Percentiles rank a stretch among this genome's conserved stretches.
phyloP scores from a whole-genome alignment of 2,797 vertebrate genomes.

The Dallia pectoralis region DNA sequence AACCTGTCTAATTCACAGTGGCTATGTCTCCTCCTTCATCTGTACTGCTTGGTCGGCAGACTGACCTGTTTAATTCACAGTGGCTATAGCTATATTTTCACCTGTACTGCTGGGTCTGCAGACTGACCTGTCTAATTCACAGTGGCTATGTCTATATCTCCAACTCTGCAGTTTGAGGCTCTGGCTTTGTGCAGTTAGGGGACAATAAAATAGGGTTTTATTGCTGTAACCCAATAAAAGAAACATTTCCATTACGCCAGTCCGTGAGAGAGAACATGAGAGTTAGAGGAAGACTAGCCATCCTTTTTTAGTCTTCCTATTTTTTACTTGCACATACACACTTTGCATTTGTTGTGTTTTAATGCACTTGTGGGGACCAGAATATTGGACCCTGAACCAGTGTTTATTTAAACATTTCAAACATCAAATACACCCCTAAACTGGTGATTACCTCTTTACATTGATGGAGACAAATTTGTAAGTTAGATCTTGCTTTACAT shows the following conservation, averaged over 20 bases:
- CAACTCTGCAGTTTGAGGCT: neutral
- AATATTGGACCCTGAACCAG: too few relatives aligned
- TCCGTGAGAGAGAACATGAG: neutral
- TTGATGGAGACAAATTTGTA: too few relatives aligned
- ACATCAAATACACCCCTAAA: too few relatives aligned
- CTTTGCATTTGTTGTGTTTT: neutral
- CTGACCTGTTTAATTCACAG: neutral
- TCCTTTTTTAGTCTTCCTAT: neutral
- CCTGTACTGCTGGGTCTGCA: neutral
- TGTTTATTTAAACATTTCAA: too few relatives aligned
- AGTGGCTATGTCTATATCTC: neutral
- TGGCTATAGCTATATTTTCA: neutral
- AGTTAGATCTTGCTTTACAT: too few relatives aligned
- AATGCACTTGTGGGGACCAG: too few relatives aligned
- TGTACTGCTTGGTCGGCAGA: too few relatives aligned
- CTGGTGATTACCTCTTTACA: too few relatives aligned
- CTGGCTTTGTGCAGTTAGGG: conserved; percentile 18
- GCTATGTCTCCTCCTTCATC: too few relatives aligned
- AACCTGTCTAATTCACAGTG: too few relatives aligned
- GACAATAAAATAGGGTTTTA: conserved; percentile 35
- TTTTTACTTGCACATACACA: neutral
- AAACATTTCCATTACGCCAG: conserved; percentile 34
- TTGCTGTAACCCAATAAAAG: conserved; percentile 27
- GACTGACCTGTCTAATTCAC: neutral
- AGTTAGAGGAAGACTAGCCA: neutral